phyloP scores from a whole-genome alignment of 2,797 vertebrate genomes.

The Smutsia gigantea region DNA sequence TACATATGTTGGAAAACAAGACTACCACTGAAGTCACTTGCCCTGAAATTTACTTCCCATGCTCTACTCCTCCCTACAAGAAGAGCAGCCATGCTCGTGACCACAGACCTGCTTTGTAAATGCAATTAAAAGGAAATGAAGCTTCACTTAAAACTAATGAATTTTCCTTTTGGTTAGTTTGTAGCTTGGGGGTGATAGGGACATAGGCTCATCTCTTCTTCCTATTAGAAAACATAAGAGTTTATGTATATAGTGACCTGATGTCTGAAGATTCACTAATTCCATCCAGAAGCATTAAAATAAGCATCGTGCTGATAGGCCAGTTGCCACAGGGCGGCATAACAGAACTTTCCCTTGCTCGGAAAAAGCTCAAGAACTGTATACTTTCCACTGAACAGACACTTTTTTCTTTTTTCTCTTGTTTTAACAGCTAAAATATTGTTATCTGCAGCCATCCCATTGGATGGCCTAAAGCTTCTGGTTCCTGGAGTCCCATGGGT shows the following conservation, averaged over 20 bases:
- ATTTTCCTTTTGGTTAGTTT: background rate
- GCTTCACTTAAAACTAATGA: slow-evolving; percentile 40
- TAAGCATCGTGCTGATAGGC: background rate
- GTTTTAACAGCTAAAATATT: background rate
- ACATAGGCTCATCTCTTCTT: background rate
- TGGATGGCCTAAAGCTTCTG: background rate
- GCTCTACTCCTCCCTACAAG: background rate
- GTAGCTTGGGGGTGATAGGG: background rate
- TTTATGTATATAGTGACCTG: background rate
- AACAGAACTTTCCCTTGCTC: background rate
- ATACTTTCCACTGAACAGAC: slow-evolving; percentile 37
- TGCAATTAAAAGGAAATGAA: slow-evolving; percentile 32
- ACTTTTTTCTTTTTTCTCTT: background rate
- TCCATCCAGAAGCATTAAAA: slow-evolving; percentile 11
- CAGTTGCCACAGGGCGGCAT: background rate
- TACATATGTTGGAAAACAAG: background rate
- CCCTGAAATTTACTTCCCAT: background rate
- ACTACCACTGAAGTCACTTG: background rate
- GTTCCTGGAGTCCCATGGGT: slow-evolving; percentile 29
- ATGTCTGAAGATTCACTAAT: background rate
- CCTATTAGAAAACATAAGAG: background rate
- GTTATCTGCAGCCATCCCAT: slow-evolving; percentile 24
- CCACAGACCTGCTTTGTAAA: background rate
- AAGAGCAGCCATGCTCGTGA: background rate
- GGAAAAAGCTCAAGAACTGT: background rate